Evolutionary conservation across 2,797 vertebrate species (phyloP).

Genomic region (Tiaroga cobitis): DNA sequence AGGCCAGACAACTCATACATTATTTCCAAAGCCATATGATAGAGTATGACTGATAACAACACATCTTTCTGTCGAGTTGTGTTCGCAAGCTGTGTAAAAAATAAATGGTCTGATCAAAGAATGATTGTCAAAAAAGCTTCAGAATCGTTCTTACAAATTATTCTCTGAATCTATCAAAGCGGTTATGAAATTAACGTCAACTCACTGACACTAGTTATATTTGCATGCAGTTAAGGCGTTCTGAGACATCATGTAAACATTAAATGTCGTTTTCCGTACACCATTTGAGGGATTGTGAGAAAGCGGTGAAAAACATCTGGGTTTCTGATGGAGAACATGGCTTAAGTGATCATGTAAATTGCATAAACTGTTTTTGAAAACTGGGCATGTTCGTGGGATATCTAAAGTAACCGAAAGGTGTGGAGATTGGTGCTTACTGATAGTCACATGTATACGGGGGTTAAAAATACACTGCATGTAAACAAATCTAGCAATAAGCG

Average conservation of each 20-base stretch:
- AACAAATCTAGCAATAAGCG: not conserved
- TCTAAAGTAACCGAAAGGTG: not conserved
- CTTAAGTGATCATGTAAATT: not conserved
- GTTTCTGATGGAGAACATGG: not conserved
- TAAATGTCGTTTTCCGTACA: not conserved
- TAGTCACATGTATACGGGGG: too few relatives aligned
- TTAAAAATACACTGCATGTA: not conserved
- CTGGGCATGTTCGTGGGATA: too few relatives aligned
- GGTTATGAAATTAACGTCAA: not conserved
- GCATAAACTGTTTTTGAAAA: slow-evolving; percentile 5
- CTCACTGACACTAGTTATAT: not conserved
- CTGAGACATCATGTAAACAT: not conserved
- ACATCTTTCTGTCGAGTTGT: not conserved
- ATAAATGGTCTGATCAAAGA: not conserved
- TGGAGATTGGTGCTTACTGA: not conserved
- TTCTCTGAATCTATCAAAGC: not conserved
- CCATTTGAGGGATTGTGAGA: not conserved
- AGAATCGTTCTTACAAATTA: not conserved
- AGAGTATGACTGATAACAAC: not conserved
- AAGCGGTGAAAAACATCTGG: not conserved
- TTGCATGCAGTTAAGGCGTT: too few relatives aligned
- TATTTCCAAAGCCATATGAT: not conserved
- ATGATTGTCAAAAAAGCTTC: not conserved
- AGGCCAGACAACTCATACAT: not conserved
- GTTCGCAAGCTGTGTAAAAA: not conserved